phyloP scores from a whole-genome alignment of 2,888 invertebrate genomes.

The Synergus itoensis region DNA sequence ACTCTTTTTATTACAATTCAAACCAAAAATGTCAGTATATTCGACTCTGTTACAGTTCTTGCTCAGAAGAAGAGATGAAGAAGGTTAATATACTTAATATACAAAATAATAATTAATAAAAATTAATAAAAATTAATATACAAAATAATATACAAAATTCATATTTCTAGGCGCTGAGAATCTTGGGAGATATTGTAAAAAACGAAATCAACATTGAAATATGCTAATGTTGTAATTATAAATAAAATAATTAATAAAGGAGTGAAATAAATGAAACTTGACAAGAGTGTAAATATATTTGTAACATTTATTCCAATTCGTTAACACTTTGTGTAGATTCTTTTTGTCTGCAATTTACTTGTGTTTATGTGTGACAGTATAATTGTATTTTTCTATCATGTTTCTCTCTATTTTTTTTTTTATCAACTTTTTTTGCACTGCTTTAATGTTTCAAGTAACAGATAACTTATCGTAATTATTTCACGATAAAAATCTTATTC shows the following conservation, averaged over 20 bases:
- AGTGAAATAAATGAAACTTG: background rate
- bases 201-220: no score
- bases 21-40: constrained; percentile 82
- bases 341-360: constrained; percentile 54
- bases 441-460: constrained; percentile 59
- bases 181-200: no score
- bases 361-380: constrained; percentile 54
- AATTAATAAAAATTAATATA: no score
- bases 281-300: constrained; percentile 66
- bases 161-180: no score
- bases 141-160: no score
- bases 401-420: constrained; percentile 56
- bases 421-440: constrained; percentile 50
- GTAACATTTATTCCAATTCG: constrained; percentile 74
- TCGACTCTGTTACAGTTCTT: constrained; percentile 85
- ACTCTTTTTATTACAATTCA: constrained; percentile 83
- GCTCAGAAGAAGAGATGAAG: constrained; percentile 82
- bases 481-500: constrained; percentile 61
- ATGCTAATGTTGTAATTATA: no score
- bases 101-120: no score
- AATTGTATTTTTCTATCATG: constrained; percentile 51
- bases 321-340: constrained; percentile 64
- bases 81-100: constrained; percentile 71
- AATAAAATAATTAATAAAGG: background rate
- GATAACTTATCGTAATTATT: constrained; percentile 62